Evolutionary conservation across 2,888 invertebrate species (phyloP).

Genomic region (Rhagonycha fulva): DNA sequence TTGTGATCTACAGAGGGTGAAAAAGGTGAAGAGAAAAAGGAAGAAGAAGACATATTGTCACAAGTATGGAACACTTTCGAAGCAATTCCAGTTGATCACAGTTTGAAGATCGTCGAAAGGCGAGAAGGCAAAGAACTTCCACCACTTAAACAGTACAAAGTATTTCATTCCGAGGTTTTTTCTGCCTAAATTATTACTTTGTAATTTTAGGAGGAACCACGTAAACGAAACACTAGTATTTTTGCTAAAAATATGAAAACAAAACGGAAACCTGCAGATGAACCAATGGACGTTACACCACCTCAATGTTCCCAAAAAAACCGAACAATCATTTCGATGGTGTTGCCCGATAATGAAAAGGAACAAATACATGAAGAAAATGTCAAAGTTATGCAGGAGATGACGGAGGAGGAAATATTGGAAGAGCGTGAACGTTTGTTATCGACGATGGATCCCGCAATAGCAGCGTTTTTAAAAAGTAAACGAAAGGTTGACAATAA

Average conservation of each 20-base stretch:
- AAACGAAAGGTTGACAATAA: slow-evolving; percentile 49
- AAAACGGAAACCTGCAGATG: slow-evolving; percentile 42
- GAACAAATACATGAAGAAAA: slow-evolving; percentile 76
- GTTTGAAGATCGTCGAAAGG: slow-evolving; percentile 62
- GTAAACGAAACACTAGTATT: neutral
- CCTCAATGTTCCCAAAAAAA: neutral
- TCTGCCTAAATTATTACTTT: neutral
- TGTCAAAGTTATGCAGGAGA: slow-evolving; percentile 63
- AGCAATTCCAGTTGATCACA: slow-evolving; percentile 52
- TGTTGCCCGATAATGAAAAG: slow-evolving; percentile 57
- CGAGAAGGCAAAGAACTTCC: neutral
- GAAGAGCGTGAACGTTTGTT: slow-evolving; percentile 73
- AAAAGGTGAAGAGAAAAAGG: neutral
- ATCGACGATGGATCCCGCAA: slow-evolving; percentile 65
- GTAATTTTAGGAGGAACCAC: neutral
- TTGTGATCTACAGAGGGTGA: neutral
- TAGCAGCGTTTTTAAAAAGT: slow-evolving; percentile 67
- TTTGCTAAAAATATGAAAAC: slow-evolving; percentile 45
- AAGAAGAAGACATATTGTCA: slow-evolving; percentile 35
- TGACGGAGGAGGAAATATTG: slow-evolving; percentile 77
- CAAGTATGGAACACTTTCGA: slow-evolving; percentile 52
- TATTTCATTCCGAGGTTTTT: neutral
- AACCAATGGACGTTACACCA: neutral
- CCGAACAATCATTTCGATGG: slow-evolving; percentile 42
- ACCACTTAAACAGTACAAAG: neutral